Evolutionary conservation across 2,888 invertebrate genomes (phyloP).

Genomic region (Anorthoa munda): DNA sequence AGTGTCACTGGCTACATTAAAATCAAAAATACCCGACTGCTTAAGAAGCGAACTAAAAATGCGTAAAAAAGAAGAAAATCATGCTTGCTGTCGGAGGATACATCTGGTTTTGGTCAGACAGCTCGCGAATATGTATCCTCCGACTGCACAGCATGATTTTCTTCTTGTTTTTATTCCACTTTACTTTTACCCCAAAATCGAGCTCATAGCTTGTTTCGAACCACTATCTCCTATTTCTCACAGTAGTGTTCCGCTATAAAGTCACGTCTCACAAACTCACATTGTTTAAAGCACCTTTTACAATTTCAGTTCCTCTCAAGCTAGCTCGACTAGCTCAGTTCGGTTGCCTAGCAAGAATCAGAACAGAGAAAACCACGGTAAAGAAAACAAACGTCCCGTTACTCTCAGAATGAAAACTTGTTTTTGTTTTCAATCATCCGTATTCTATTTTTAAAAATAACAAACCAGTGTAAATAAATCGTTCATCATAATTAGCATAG

Average conservation of each 20-base stretch:
- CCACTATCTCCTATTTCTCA: not conserved
- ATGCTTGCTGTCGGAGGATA: no score
- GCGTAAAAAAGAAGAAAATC: no score
- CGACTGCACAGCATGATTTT: no score
- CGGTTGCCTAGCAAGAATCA: constrained; percentile 8
- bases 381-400: constrained; percentile 25
- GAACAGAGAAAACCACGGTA: constrained; percentile 18
- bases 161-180: not conserved
- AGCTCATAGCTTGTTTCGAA: not conserved
- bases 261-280: not conserved
- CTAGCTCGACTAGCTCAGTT: constrained; percentile 2
- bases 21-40: no score
- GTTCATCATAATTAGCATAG: constrained; percentile 56
- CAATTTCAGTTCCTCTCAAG: constrained; percentile 10
- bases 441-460: constrained; percentile 39
- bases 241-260: not conserved
- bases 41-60: no score
- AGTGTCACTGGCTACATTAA: no score
- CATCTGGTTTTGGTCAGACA: no score
- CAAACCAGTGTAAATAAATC: constrained; percentile 48
- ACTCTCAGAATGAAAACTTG: constrained; percentile 16
- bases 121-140: no score
- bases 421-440: constrained; percentile 33
- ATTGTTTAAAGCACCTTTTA: not conserved
- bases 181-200: not conserved